A percentile compares a stretch with the other conserved stretches of the same genome.
These are phyloP conservation scores for Forbesichthys agassizii DNA, from an alignment of 2,113 vertebrate genomes.

Conservation along the genomic window DNA sequence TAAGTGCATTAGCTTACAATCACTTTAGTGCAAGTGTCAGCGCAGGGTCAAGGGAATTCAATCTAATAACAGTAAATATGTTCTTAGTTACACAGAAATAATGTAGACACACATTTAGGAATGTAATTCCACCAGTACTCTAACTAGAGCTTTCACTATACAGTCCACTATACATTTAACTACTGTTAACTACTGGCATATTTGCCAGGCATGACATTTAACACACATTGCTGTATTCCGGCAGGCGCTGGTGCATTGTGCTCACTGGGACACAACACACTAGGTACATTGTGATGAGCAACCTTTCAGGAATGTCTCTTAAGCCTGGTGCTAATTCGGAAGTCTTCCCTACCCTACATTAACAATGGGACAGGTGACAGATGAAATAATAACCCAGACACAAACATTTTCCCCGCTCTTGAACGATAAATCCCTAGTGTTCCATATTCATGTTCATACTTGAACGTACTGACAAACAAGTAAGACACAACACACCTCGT, in stretches of 20 bases:
- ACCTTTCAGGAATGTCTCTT: background rate
- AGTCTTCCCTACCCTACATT: constrained; percentile 5
- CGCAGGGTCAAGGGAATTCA: too few relatives aligned
- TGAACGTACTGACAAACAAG: constrained; percentile 38
- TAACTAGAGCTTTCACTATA: too few relatives aligned
- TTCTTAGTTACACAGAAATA: too few relatives aligned
- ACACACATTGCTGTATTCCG: too few relatives aligned
- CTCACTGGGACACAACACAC: background rate
- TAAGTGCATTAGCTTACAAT: background rate
- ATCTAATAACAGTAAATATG: too few relatives aligned
- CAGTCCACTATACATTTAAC: too few relatives aligned
- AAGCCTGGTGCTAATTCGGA: constrained; percentile 2
- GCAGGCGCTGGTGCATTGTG: background rate
- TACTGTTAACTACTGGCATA: too few relatives aligned
- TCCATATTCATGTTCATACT: constrained; percentile 47
- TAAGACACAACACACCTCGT: constrained; percentile 2
- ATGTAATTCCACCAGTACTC: too few relatives aligned
- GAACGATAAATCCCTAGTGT: constrained; percentile 14
- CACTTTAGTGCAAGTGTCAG: too few relatives aligned
- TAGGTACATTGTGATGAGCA: constrained; percentile 1
- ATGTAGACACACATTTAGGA: too few relatives aligned
- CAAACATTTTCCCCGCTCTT: constrained; percentile 13
- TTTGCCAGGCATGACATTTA: too few relatives aligned
- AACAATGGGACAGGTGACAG: constrained; percentile 18
- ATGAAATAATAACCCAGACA: constrained; percentile 35